phyloP scores from a whole-genome alignment of 30 jellyfish, hydroid and myxozoan species.

The Haliclystus octoradiatus region DNA sequence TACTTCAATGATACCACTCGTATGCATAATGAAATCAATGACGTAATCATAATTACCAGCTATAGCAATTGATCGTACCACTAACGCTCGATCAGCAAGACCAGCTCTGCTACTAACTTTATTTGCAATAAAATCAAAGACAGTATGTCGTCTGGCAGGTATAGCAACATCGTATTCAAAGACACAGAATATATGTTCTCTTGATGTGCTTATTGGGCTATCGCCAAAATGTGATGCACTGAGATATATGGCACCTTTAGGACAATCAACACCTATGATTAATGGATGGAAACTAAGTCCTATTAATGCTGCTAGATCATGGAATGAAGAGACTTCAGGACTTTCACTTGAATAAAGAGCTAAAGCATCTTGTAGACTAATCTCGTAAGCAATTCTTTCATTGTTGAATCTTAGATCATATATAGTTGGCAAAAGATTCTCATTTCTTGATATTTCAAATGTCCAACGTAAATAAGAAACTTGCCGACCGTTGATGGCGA shows the following conservation, averaged over 20 bases:
- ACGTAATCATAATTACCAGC: constrained; percentile 54
- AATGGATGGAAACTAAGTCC: constrained; percentile 35
- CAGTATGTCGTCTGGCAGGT: too few relatives aligned
- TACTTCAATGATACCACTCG: constrained; percentile 65
- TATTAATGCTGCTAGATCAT: constrained; percentile 24
- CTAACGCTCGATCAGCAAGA: constrained; percentile 47
- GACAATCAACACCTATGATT: constrained; percentile 48
- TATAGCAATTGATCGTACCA: constrained; percentile 35
- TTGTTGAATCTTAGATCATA: constrained; percentile 31
- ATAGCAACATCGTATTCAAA: too few relatives aligned
- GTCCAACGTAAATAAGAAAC: constrained; percentile 40
- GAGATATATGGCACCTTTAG: constrained; percentile 26
- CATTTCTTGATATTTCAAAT: constrained; percentile 29
- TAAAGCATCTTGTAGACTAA: constrained; percentile 43
- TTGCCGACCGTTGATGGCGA: constrained; percentile 16
- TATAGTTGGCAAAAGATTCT: constrained; percentile 29
- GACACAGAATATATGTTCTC: too few relatives aligned
- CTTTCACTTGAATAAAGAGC: constrained; percentile 41
- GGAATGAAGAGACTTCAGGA: constrained; percentile 36
- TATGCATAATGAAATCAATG: constrained; percentile 44
- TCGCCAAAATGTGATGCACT: too few relatives aligned
- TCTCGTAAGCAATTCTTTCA: constrained; percentile 44
- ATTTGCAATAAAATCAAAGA: too few relatives aligned
- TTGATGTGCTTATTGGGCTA: too few relatives aligned
- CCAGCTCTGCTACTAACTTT: too few relatives aligned